Base-by-base conservation (phyloP, 2,888 invertebrate species). In the Eretmocerus hayati region DNA sequence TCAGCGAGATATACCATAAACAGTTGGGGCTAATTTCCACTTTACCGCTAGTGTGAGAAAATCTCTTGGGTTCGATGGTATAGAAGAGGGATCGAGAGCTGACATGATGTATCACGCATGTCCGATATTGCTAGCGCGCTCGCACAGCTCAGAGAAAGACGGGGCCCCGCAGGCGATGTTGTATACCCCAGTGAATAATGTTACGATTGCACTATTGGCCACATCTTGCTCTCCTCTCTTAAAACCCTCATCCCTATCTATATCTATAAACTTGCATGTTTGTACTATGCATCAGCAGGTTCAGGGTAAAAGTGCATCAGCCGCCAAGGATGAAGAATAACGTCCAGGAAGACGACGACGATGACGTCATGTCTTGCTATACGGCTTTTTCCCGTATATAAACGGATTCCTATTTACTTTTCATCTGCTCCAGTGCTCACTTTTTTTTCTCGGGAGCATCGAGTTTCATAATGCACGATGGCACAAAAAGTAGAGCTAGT, bases 381-480 rank as follows among this genome's bases (percentile, higher is more conserved):
- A 26, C 11, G 26, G 26, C 26, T 11, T 26, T 11, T 6, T 11
- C 6, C 32, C 18, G 22, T 57, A 58, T 63, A 58, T 59, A 48
- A 51, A 48, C 56, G 56, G 52, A 57, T 60, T 58, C 59, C 59
- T 65, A 63, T 63, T 61, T 63, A 63, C 65, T 62, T 66, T 65
- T 62, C 62, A 59, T 61, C 58, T n/a, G n/a, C n/a, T n/a, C 59
- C 57, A 54, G 48, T 55, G 55, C 56, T 61, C 61, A 60, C 59
- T 59, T 58, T 59, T 57, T 56, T 51, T 52, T 4, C 5, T 9
- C 15, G 30, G 31, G 32, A 9, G 33, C 26, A 26, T 39, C 20
- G 15, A 19, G 13, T 22, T 15, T 33, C 23, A 11, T 8, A 9
- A 16, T 32, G 18, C 5, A 16, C 5, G 21, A 20, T 26, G 11